Evolutionary conservation across 1,140 invertebrate species (phyloP).

Genomic region (Brachionus rotundiformis): DNA sequence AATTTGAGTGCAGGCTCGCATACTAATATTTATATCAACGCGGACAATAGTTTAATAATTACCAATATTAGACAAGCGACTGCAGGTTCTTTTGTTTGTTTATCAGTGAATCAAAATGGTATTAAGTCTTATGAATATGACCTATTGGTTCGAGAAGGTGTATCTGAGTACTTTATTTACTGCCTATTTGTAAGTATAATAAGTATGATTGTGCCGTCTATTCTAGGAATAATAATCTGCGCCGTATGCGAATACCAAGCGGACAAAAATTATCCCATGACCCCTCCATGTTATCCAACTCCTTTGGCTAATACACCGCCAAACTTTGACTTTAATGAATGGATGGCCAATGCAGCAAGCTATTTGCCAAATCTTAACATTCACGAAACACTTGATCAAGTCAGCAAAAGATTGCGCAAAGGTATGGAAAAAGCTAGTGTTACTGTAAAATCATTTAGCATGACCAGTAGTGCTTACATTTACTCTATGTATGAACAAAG

Average conservation of each 20-base stretch:
- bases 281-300: slow-evolving; percentile 40
- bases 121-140: slow-evolving; percentile 27
- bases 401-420: slow-evolving; percentile 34
- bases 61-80: slow-evolving; percentile 42
- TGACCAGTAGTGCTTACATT: slow-evolving; percentile 41
- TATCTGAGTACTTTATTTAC: slow-evolving; percentile 46
- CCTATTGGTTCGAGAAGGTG: background rate
- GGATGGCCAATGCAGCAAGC: slow-evolving; percentile 48
- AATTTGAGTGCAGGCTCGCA: slow-evolving; percentile 29
- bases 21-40: slow-evolving; percentile 4
- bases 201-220: slow-evolving; percentile 44
- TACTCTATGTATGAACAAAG: slow-evolving; percentile 51
- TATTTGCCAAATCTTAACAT: slow-evolving; percentile 51
- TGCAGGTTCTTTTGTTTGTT: slow-evolving; percentile 35
- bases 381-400: slow-evolving; percentile 46
- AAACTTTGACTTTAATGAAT: slow-evolving; percentile 50
- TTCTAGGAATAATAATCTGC: slow-evolving; percentile 36
- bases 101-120: slow-evolving; percentile 39
- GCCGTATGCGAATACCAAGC: slow-evolving; percentile 39
- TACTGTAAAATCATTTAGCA: slow-evolving; percentile 24
- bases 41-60: slow-evolving; percentile 6
- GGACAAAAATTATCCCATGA: slow-evolving; percentile 45
- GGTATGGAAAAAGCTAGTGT: slow-evolving; percentile 51
- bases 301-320: slow-evolving; percentile 38
- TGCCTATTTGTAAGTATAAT: slow-evolving; percentile 42